Evolutionary conservation across 2,888 invertebrate species (phyloP).

Genomic region (Poecilus cupreus): DNA sequence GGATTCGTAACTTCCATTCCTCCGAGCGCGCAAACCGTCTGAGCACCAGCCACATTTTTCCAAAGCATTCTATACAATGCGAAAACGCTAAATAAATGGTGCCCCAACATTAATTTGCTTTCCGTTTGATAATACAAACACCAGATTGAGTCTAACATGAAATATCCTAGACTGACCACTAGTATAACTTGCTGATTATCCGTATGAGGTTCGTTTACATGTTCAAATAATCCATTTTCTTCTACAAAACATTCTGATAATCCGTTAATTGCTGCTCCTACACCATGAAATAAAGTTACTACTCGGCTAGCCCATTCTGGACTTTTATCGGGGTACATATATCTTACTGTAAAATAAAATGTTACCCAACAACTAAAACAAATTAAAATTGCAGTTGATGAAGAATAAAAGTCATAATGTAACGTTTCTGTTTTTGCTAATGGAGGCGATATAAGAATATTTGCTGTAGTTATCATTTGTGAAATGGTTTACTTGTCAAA

Average conservation of each 20-base stretch:
- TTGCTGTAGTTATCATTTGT: neutral
- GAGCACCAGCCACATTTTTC: slow-evolving; percentile 74
- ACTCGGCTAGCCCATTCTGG: slow-evolving; percentile 67
- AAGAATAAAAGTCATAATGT: neutral
- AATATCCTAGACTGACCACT: slow-evolving; percentile 78
- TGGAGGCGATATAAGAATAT: neutral
- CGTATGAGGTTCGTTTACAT: slow-evolving; percentile 67
- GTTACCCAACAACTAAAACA: slow-evolving; percentile 64
- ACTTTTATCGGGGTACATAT: slow-evolving; percentile 62
- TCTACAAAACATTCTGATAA: slow-evolving; percentile 68
- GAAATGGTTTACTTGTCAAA: neutral
- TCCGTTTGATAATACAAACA: slow-evolving; percentile 75
- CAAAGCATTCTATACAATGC: slow-evolving; percentile 75
- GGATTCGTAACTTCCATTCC: slow-evolving; percentile 79
- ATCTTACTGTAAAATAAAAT: slow-evolving; percentile 62
- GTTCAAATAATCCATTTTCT: slow-evolving; percentile 66
- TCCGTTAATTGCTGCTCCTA: slow-evolving; percentile 66
- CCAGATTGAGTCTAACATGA: slow-evolving; percentile 78
- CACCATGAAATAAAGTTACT: slow-evolving; percentile 68
- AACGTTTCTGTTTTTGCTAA: neutral
- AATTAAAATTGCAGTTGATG: slow-evolving; percentile 15
- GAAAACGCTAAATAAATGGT: slow-evolving; percentile 75
- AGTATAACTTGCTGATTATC: slow-evolving; percentile 71
- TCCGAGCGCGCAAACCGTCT: slow-evolving; percentile 75
- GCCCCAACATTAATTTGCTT: slow-evolving; percentile 74